Percentiles rank a stretch among this genome's conserved stretches.
Evolutionary conservation across 2,113 vertebrate species (phyloP).

Genomic region (Pseudolaguvia tuberculata): DNA sequence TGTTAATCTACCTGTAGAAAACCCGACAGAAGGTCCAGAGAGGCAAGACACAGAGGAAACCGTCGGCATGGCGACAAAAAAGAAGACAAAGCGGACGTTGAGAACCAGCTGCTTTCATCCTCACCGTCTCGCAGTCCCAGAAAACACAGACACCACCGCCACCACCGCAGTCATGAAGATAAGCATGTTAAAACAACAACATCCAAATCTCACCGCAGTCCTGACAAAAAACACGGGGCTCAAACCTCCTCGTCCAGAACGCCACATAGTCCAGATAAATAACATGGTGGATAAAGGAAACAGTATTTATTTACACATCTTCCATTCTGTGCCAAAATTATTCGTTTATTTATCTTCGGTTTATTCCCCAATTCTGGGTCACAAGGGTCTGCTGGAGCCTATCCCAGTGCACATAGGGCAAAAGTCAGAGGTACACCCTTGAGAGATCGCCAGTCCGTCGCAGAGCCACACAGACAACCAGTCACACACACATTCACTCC

Average conservation of each 20-base stretch:
- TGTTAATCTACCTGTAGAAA: slow-evolving; percentile 19
- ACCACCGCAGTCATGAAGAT: slow-evolving; percentile 21
- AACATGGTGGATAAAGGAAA: not conserved
- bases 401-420: no score
- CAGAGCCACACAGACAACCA: no score
- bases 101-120: slow-evolving; percentile 16
- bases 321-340: not conserved
- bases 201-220: slow-evolving; percentile 26
- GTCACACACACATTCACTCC: no score
- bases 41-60: slow-evolving; percentile 16
- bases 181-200: slow-evolving; percentile 14
- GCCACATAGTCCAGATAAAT: slow-evolving; percentile 1
- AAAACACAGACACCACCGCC: slow-evolving; percentile 19
- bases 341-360: no score
- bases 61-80: slow-evolving; percentile 32
- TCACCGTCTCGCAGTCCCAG: slow-evolving; percentile 25
- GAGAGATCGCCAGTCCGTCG: no score
- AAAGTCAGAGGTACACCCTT: no score
- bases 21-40: slow-evolving; percentile 15
- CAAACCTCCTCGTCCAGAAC: slow-evolving; percentile 7
- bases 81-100: slow-evolving; percentile 20
- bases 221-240: slow-evolving; percentile 28
- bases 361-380: no score
- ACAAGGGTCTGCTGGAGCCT: no score
- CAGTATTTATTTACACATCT: not conserved